phyloP scores from a whole-genome alignment of 2,888 invertebrate genomes.

The Sinelater perroti region DNA sequence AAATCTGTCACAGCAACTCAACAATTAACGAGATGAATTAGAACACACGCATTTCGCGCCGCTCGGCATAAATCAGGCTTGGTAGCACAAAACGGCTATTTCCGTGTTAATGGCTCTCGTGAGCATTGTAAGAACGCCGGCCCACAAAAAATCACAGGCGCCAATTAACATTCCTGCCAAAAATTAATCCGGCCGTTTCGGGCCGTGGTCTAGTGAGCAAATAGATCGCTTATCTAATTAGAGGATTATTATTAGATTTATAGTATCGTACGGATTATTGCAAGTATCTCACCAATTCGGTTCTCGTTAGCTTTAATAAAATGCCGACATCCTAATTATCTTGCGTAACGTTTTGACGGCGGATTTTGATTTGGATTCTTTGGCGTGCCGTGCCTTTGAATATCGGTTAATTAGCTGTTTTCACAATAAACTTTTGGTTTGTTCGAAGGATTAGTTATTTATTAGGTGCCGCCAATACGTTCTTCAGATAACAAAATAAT shows the following conservation, averaged over 20 bases:
- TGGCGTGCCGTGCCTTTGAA: neutral
- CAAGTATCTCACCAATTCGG: constrained; percentile 17
- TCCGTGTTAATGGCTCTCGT: too few relatives aligned
- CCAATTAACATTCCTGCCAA: constrained; percentile 12
- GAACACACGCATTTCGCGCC: constrained; percentile 30
- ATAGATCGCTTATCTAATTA: constrained; percentile 15
- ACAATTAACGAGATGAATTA: constrained; percentile 33
- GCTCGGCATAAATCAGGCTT: constrained; percentile 4
- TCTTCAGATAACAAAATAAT: too few relatives aligned
- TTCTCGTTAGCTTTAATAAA: constrained; percentile 18
- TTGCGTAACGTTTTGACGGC: constrained; percentile 15
- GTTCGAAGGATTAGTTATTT: constrained; percentile 14
- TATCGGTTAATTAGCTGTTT: constrained; percentile 9
- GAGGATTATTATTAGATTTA: constrained; percentile 16
- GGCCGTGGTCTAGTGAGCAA: constrained; percentile 3
- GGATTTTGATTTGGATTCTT: constrained; percentile 5
- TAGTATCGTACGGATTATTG: constrained; percentile 15
- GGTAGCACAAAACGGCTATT: too few relatives aligned
- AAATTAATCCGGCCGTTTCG: constrained; percentile 1
- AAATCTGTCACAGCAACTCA: constrained; percentile 31
- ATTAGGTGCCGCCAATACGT: too few relatives aligned
- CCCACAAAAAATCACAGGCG: neutral
- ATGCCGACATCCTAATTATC: constrained; percentile 16
- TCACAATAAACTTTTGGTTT: constrained; percentile 4
- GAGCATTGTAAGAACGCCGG: too few relatives aligned